These are phyloP conservation scores for Phalacrocorax brasilianus DNA, from an alignment of 2,113 vertebrate genomes.

Conservation along the genomic window DNA sequence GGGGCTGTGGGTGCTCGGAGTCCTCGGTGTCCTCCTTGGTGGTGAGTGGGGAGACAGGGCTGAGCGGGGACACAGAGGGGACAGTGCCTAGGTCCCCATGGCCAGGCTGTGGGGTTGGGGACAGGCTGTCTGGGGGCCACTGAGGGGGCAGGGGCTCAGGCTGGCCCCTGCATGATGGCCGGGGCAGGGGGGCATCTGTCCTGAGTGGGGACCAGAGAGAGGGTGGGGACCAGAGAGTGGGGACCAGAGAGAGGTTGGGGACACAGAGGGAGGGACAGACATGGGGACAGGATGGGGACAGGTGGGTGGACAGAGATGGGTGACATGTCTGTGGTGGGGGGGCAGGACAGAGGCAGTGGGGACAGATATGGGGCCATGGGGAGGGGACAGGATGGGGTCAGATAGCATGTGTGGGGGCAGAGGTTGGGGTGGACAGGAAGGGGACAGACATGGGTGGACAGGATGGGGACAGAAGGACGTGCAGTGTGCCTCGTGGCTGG, in stretches of 20 bases:
- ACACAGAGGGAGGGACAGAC: not conserved
- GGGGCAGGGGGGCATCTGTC: not conserved
- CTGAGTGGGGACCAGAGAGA: not conserved
- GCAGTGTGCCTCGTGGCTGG: rapidly evolving
- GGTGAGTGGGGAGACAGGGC: not conserved
- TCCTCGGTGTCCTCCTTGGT: not conserved
- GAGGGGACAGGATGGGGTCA: not conserved
- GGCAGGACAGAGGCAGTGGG: not conserved
- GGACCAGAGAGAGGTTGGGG: not conserved
- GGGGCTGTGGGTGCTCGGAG: not conserved
- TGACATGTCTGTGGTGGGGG: not conserved
- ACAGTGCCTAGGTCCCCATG: not conserved
- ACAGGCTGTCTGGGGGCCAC: not conserved
- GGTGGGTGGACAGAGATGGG: not conserved
- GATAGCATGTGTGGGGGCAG: not conserved
- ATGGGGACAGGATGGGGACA: not conserved
- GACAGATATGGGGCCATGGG: too few relatives aligned
- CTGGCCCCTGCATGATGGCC: not conserved
- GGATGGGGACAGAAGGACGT: not conserved
- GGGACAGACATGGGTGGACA: not conserved
- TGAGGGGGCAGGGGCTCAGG: not conserved
- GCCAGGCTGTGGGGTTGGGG: not conserved
- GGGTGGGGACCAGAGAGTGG: not conserved
- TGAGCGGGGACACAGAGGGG: not conserved
- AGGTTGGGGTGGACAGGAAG: too few relatives aligned